A percentile compares a stretch with the other conserved stretches of the same genome.
These are phyloP conservation scores for Therioaphis trifolii DNA, from an alignment of 2,888 invertebrate genomes.

Conservation along the genomic window DNA sequence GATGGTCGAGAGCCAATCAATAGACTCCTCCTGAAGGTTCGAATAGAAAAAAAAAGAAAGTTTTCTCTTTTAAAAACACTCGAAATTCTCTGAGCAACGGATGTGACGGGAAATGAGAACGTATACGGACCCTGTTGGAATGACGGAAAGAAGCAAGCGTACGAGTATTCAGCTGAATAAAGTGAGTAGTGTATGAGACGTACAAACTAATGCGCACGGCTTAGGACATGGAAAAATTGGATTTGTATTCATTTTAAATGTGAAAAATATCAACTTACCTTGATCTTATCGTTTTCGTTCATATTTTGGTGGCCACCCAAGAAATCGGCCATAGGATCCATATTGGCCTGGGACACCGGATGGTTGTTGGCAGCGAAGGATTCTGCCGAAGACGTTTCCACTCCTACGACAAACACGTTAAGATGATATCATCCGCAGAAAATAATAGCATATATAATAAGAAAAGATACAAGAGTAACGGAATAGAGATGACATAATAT, in stretches of 20 bases:
- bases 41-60: neutral
- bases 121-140: neutral
- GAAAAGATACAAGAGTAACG: neutral
- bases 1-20: conserved; percentile 60
- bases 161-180: neutral
- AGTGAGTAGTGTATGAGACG: too few species aligned
- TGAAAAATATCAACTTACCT: neutral
- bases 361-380: conserved; percentile 32
- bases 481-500: neutral
- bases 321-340: conserved; percentile 46
- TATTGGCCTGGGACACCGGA: conserved; percentile 10
- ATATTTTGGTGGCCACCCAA: conserved; percentile 28
- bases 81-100: too few species aligned
- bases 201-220: neutral
- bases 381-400: conserved; percentile 33
- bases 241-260: neutral
- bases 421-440: conserved; percentile 1
- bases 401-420: conserved; percentile 11
- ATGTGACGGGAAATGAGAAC: neutral
- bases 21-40: conserved; percentile 41
- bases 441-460: neutral
- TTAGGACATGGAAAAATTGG: neutral
- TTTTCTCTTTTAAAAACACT: neutral
- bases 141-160: neutral
- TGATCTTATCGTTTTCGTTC: conserved; percentile 43